phyloP scores from a whole-genome alignment of 2,797 vertebrate species.

The Tachyglossus aculeatus region DNA sequence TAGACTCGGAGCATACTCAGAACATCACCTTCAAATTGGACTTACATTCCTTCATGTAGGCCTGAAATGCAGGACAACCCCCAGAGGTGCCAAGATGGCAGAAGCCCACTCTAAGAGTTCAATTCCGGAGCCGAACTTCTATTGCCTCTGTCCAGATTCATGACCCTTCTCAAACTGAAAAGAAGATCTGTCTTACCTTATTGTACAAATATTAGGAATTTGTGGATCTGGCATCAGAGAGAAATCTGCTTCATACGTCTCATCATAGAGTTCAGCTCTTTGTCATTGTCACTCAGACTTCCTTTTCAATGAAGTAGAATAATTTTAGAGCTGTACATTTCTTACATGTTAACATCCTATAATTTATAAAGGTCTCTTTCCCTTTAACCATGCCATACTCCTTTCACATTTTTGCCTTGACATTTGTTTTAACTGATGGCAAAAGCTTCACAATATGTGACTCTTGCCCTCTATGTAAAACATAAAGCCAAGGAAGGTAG shows the following conservation, averaged over 20 bases:
- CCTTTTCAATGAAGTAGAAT: not conserved
- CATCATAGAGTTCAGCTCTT: not conserved
- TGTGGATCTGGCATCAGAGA: no score
- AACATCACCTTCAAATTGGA: no score
- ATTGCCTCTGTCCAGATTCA: no score
- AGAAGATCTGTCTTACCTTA: no score
- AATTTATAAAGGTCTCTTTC: slow-evolving; percentile 11
- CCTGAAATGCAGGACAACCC: no score
- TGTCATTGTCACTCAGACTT: not conserved
- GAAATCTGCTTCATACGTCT: not conserved
- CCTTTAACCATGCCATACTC: not conserved
- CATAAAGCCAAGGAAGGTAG: not conserved
- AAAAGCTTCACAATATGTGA: not conserved
- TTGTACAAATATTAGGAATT: no score
- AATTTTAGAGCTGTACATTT: not conserved
- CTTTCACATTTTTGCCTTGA: slow-evolving; percentile 11
- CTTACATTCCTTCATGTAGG: no score
- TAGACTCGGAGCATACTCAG: no score
- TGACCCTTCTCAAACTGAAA: no score
- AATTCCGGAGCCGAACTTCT: no score
- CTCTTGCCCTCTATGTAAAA: slow-evolving; percentile 22
- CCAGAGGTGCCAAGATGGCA: no score
- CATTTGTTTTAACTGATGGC: slow-evolving; percentile 16
- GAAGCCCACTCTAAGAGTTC: no score
- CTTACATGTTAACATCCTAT: not conserved